phyloP scores from a whole-genome alignment of 2,113 vertebrate species.

The Mesoclemmys tuberculata region DNA sequence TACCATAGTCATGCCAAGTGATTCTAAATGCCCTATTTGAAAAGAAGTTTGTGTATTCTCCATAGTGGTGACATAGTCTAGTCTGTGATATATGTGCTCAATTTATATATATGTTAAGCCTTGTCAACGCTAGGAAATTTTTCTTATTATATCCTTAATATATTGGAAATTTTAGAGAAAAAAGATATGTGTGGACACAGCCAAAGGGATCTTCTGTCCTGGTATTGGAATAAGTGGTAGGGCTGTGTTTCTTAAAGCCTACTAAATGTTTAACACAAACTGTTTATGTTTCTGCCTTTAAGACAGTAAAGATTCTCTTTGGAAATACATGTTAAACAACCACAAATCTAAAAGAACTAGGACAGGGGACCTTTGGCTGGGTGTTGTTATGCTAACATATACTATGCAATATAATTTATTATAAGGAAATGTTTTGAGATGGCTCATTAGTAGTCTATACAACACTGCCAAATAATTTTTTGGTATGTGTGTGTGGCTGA shows the following conservation, averaged over 20 bases:
- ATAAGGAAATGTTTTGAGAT: not conserved
- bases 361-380: not conserved
- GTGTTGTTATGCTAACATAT: not conserved
- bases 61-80: not conserved
- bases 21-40: not conserved
- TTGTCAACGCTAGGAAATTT: not conserved
- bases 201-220: not conserved
- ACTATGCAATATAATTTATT: not conserved
- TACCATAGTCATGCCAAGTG: not conserved
- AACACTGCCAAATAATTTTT: not conserved
- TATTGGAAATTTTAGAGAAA: not conserved
- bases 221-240: not conserved
- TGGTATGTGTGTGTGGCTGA: not conserved
- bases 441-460: not conserved
- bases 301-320: not conserved
- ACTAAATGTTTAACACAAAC: not conserved
- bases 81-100: not conserved
- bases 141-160: too few species aligned
- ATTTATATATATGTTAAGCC: not conserved
- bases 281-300: not conserved
- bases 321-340: not conserved
- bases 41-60: not conserved
- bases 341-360: not conserved
- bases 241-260: not conserved
- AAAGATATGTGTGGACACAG: not conserved